phyloP scores from a whole-genome alignment of 2,888 invertebrate genomes.

The Stegophylla sp. region DNA sequence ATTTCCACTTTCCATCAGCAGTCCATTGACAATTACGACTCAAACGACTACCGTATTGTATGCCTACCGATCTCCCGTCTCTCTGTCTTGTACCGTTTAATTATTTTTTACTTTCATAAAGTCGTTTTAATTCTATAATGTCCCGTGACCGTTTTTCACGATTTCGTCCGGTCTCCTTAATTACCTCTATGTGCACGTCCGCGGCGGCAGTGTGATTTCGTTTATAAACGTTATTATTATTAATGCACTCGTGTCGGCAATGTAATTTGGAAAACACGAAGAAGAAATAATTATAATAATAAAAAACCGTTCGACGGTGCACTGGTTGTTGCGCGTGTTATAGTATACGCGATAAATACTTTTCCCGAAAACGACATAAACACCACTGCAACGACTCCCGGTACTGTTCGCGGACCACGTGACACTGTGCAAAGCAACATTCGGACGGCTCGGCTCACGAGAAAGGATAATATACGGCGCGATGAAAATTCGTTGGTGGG shows the following conservation, averaged over 20 bases:
- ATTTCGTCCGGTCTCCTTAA: neutral
- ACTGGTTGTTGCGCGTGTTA: neutral
- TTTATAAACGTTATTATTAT: neutral
- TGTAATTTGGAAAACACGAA: neutral
- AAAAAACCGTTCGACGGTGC: neutral
- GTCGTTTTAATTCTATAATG: neutral
- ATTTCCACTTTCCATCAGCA: constrained; percentile 21
- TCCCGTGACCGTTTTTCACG: neutral
- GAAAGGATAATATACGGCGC: constrained; percentile 43
- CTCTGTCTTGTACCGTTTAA: neutral
- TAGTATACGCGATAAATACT: neutral
- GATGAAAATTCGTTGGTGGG: constrained; percentile 51
- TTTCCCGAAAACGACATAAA: neutral
- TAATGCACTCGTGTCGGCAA: neutral
- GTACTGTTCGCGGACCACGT: constrained; percentile 49
- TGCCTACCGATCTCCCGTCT: too few relatives aligned
- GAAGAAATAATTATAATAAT: too few relatives aligned
- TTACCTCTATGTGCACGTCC: neutral
- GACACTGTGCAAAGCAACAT: constrained; percentile 24
- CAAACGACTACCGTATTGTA: constrained; percentile 14
- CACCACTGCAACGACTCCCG: neutral
- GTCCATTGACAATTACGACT: constrained; percentile 19
- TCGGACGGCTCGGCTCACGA: constrained; percentile 4
- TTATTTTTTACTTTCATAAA: constrained; percentile 18
- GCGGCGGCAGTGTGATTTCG: neutral